Evolutionary conservation across 53 echinoderm and acorn worm genomes (phyloP).

Genomic region (Holothuria leucospilota): DNA sequence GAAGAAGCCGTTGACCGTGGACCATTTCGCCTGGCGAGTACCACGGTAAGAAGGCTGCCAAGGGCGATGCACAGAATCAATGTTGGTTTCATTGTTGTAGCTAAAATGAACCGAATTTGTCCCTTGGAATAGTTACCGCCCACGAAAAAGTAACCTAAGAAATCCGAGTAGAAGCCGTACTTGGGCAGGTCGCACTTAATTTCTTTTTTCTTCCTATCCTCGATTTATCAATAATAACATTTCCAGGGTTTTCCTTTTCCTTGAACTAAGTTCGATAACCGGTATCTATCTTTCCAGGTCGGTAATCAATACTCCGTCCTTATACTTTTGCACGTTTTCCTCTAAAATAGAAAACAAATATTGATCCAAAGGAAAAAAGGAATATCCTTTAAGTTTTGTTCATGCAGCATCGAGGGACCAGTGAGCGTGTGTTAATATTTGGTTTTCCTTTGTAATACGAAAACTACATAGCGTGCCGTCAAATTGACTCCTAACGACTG

Average conservation of each 20-base stretch:
- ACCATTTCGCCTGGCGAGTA: constrained; percentile 1
- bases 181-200: no score
- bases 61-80: background rate
- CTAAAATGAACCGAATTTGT: no score
- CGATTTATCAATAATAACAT: no score
- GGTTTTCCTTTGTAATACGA: no score
- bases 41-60: background rate
- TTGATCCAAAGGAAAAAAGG: background rate
- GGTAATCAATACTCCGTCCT: constrained; percentile 18
- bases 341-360: background rate
- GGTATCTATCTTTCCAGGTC: constrained; percentile 4
- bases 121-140: no score
- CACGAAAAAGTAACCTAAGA: no score
- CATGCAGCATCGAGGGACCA: background rate
- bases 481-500: no score
- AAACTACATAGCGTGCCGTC: no score
- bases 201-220: no score
- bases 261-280: background rate
- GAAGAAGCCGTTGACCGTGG: constrained; percentile 11
- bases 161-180: no score
- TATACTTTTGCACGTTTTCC: background rate
- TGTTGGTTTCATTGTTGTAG: background rate
- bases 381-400: background rate
- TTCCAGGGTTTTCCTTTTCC: no score
- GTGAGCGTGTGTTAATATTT: no score